phyloP scores from a whole-genome alignment of 2,113 vertebrate genomes.

The Hypanus sabinus region DNA sequence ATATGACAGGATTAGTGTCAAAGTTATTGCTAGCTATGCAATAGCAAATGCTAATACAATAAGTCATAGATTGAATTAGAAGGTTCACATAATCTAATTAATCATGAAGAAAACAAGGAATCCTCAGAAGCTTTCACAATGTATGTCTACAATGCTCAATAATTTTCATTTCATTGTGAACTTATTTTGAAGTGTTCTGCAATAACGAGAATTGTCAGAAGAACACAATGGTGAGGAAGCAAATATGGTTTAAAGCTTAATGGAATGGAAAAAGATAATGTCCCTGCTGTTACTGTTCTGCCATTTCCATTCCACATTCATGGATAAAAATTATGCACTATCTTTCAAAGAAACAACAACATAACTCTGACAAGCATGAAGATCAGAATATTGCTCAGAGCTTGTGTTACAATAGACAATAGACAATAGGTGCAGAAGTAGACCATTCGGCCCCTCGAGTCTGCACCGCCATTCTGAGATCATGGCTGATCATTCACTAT shows the following conservation, averaged over 20 bases:
- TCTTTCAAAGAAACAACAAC: neutral
- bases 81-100: neutral
- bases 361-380: neutral
- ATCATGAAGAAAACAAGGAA: neutral
- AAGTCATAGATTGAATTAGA: neutral
- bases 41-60: neutral
- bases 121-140: neutral
- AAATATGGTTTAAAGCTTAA: neutral
- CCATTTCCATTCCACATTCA: neutral
- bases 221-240: neutral
- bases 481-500: no score
- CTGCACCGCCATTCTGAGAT: no score
- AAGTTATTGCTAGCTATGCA: neutral
- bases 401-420: no score
- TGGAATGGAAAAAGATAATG: neutral
- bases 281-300: neutral
- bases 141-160: neutral
- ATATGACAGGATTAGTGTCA: neutral
- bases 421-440: no score
- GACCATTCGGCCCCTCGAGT: no score
- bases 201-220: neutral
- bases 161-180: neutral
- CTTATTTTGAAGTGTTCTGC: neutral
- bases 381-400: neutral
- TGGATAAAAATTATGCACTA: neutral